A percentile compares a stretch with the other conserved stretches of the same genome.
Conservation (phyloP, 35 echinoderm and acorn worm genomes). For the Acanthaster planci region DNA sequence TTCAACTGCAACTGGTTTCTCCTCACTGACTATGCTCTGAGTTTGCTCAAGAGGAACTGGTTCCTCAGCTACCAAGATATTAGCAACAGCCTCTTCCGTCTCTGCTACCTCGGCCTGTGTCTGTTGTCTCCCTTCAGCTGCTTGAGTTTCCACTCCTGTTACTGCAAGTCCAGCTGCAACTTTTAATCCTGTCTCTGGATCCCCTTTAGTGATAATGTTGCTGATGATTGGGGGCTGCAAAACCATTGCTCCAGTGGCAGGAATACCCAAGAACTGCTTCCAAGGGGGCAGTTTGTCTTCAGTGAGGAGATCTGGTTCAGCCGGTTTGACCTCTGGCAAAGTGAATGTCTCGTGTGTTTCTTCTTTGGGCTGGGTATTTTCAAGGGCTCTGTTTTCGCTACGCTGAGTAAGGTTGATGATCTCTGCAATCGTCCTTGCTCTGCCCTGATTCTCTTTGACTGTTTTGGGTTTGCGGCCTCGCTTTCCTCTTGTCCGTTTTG, state of each 20-base stretch:
- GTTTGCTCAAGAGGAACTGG: slow-evolving; percentile 27
- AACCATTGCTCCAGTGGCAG: not conserved
- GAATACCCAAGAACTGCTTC: slow-evolving; percentile 1
- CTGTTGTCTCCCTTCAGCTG: slow-evolving; percentile 25
- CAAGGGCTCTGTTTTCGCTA: not conserved
- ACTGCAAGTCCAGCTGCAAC: not conserved
- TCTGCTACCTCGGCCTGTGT: slow-evolving; percentile 52
- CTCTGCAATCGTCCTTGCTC: slow-evolving; percentile 11
- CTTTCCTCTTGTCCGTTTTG: not conserved
- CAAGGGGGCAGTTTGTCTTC: not conserved
- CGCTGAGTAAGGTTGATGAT: not conserved
- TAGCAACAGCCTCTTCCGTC: slow-evolving; percentile 56
- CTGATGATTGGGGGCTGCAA: not conserved
- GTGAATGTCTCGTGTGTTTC: not conserved
- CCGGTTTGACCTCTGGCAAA: slow-evolving; percentile 16
- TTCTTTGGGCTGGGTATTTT: not conserved
- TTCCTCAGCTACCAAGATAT: slow-evolving; percentile 51
- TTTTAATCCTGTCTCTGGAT: not conserved
- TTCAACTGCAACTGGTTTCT: slow-evolving; percentile 10
- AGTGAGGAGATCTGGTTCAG: not conserved
- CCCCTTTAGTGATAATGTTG: slow-evolving; percentile 3
- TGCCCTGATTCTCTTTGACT: slow-evolving; percentile 14
- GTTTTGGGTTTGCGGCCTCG: slow-evolving; percentile 11
- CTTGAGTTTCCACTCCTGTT: not conserved
- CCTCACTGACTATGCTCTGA: not conserved